Evolutionary conservation across 2,113 vertebrate species (phyloP), one percentile per base, ranked within the genome.

Genomic region (Sylvietta virens): DNA sequence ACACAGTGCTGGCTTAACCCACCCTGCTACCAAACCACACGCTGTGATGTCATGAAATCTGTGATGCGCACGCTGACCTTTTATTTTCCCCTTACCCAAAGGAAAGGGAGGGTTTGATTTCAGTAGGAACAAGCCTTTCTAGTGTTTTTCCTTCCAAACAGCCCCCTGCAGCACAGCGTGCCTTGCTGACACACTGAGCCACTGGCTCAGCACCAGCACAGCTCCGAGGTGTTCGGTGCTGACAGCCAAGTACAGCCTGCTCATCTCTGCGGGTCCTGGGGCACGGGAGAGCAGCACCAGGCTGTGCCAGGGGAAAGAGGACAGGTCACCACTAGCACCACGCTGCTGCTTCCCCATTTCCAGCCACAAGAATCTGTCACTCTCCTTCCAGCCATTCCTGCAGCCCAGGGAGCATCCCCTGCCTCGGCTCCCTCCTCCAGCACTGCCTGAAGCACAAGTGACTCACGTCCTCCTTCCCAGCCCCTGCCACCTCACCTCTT

Each of bases 121-220:
- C 50, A 61, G 37, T 2, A 44, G 28, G 64, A 77, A 40, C 54
- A n/a, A 80, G 27, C 65, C 22, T 64, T 80, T 42, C 50, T 5
- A 18, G 20, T 31, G 39, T 35, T 92, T 21, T 81, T 50, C 9
- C 18, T n/a, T 30, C 57, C 37, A 60, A 66, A 12, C 1, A 21
- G 56, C 60, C 2, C 6, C 60, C 51, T 76, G 51, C 60, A 58
- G 76, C 39, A 35, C 6, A 3, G 13, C 0, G 0, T 13, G 42
- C 7, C 2, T 37, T 37, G 83, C 82, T 73, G 57, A 66, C 70
- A 61, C 23, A 6, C 45, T 27, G 35, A 56, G 58, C 7, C 13
- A 9, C 31, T 9, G 2, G 62, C 78, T 91, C 73, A 72, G 72
- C 91, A 64, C 69, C 76, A 69, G 92, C 66, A 39, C 1, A 2